These are phyloP conservation scores for Cyprinodon diabolis DNA, from an alignment of 2,797 vertebrate species.

Conservation along the genomic window DNA sequence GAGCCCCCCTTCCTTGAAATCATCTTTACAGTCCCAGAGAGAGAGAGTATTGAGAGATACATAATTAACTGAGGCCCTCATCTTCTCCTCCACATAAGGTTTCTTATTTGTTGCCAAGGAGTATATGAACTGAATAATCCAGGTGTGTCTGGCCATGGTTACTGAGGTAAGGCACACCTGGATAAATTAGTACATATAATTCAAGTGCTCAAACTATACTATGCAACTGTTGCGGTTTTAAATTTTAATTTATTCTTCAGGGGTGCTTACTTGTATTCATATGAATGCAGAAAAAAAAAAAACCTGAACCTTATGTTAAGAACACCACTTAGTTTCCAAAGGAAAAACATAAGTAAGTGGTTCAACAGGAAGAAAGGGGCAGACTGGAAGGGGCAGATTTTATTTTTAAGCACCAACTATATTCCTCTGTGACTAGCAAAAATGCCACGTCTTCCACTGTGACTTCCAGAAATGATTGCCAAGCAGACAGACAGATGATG, in stretches of 20 bases:
- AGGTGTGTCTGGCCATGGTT: no score
- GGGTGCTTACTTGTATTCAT: not conserved
- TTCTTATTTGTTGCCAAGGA: no score
- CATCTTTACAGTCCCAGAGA: no score
- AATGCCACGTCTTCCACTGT: not conserved
- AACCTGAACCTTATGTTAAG: not conserved
- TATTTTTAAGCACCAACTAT: not conserved
- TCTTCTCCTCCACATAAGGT: no score
- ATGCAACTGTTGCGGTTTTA: not conserved
- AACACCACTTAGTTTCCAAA: not conserved
- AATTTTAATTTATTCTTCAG: not conserved
- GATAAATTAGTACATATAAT: no score
- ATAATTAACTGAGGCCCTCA: no score
- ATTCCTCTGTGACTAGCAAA: not conserved
- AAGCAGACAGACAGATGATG: not conserved
- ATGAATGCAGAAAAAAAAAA: not conserved
- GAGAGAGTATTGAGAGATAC: no score
- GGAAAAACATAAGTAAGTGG: not conserved
- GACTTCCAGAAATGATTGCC: not conserved
- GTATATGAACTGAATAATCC: no score
- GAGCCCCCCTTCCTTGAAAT: no score
- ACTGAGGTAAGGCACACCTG: no score
- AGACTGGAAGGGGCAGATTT: not conserved
- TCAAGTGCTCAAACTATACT: not conserved
- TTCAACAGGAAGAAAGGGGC: not conserved